Conservation (phyloP, 2,113 vertebrate species). For the Tauraco erythrolophus region DNA sequence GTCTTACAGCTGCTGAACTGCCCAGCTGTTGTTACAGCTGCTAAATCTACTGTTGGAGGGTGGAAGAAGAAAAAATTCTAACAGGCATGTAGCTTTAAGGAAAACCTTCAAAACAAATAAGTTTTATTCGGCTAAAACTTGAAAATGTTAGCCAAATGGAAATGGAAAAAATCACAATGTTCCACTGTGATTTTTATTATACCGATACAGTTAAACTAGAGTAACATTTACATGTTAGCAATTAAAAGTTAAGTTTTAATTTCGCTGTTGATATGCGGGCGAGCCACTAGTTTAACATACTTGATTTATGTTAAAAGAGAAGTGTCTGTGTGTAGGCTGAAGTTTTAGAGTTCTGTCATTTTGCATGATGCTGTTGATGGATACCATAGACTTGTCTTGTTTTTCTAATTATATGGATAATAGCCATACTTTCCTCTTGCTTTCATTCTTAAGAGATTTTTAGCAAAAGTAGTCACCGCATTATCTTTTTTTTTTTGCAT, state of each 20-base stretch:
- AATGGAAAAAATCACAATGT: no score
- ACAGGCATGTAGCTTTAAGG: neutral
- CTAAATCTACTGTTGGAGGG: neutral
- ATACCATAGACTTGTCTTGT: neutral
- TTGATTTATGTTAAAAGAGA: neutral
- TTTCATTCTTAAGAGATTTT: neutral
- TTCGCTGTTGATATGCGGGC: rapidly evolving
- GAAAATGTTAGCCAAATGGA: no score
- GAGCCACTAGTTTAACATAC: neutral
- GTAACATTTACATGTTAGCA: neutral
- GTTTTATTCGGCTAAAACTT: neutral
- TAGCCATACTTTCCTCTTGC: neutral
- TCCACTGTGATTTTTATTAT: slow-evolving; percentile 25
- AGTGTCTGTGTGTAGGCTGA: neutral
- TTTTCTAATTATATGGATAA: neutral
- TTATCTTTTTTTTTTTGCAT: neutral
- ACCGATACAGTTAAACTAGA: neutral
- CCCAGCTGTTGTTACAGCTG: slow-evolving; percentile 51
- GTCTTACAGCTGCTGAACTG: slow-evolving; percentile 6
- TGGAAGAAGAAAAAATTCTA: neutral
- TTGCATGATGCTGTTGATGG: neutral
- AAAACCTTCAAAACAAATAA: neutral
- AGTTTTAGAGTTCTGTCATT: neutral
- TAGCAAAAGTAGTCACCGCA: neutral
- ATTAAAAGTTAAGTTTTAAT: neutral